phyloP scores from a whole-genome alignment of 2,888 invertebrate genomes.

The Chrysotoxum bicinctum region DNA sequence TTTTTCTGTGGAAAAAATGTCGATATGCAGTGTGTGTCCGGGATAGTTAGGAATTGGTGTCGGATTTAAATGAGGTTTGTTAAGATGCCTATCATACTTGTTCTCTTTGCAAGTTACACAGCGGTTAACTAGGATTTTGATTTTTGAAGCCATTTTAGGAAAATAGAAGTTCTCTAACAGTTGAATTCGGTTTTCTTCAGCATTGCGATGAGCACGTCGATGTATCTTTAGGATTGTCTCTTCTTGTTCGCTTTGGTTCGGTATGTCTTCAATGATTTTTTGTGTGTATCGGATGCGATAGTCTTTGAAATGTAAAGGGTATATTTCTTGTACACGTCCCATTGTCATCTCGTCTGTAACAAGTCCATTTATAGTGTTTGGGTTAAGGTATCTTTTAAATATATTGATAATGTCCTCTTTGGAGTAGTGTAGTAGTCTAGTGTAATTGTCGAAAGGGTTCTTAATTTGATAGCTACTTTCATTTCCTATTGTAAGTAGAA shows the following conservation, averaged over 20 bases:
- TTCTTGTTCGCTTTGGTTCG: constrained; percentile 29
- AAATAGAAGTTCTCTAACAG: too few relatives aligned
- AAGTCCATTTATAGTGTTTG: too few relatives aligned
- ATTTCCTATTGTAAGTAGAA: too few relatives aligned
- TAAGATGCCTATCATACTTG: too few relatives aligned
- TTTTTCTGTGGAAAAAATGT: constrained; percentile 48
- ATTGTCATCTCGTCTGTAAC: constrained; percentile 22
- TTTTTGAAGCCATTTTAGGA: too few relatives aligned
- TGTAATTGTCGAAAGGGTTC: constrained; percentile 33
- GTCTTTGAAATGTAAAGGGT: constrained; percentile 39
- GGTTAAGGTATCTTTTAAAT: too few relatives aligned
- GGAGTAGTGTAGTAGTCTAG: constrained; percentile 16
- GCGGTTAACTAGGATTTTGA: too few relatives aligned
- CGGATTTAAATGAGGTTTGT: too few relatives aligned
- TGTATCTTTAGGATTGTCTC: constrained; percentile 27
- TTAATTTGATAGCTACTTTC: constrained; percentile 27
- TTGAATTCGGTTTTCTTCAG: too few relatives aligned
- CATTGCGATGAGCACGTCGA: too few relatives aligned
- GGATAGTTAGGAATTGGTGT: constrained; percentile 53
- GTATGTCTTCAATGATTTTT: constrained; percentile 41
- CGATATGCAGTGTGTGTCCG: constrained; percentile 41
- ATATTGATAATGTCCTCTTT: too few relatives aligned
- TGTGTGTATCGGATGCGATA: constrained; percentile 45
- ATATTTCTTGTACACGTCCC: constrained; percentile 56
- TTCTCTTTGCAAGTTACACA: too few relatives aligned